A percentile compares a stretch with the other conserved stretches of the same genome.
phyloP scores from a whole-genome alignment of 2,113 vertebrate genomes.

The Amphiprion ocellaris region DNA sequence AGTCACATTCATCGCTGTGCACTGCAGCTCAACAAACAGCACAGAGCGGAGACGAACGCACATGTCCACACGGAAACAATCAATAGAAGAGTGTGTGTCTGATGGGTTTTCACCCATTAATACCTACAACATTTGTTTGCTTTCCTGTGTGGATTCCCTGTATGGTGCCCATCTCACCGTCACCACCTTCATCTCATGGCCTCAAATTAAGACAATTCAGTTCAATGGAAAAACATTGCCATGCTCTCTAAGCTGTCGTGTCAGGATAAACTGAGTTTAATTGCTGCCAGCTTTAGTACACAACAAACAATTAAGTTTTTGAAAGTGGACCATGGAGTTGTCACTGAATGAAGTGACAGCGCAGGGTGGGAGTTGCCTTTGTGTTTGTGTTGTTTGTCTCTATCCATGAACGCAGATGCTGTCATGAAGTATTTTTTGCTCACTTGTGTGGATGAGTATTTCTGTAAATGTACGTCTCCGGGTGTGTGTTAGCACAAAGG shows the following conservation, averaged over 20 bases:
- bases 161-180: conserved; percentile 20
- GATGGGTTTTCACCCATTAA: conserved; percentile 19
- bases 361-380: conserved; percentile 37
- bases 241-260: background rate
- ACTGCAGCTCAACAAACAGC: conserved; percentile 9
- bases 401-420: conserved; percentile 2
- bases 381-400: conserved; percentile 29
- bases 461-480: background rate
- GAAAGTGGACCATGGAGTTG: conserved; percentile 29
- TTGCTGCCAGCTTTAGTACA: background rate
- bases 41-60: conserved; percentile 10
- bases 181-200: conserved; percentile 33
- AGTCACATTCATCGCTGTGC: conserved; percentile 2
- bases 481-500: conserved; percentile 11
- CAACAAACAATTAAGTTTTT: conserved; percentile 32
- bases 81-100: conserved; percentile 1
- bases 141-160: background rate
- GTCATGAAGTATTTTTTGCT: conserved; percentile 31
- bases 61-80: conserved; percentile 12
- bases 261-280: conserved; percentile 33
- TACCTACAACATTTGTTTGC: background rate
- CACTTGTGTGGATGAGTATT: conserved; percentile 23
- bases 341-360: conserved; percentile 24
- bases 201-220: conserved; percentile 31
- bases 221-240: background rate